These are phyloP conservation scores for Bombyx huttoni DNA, from an alignment of 2,888 invertebrate genomes.

Conservation along the genomic window DNA sequence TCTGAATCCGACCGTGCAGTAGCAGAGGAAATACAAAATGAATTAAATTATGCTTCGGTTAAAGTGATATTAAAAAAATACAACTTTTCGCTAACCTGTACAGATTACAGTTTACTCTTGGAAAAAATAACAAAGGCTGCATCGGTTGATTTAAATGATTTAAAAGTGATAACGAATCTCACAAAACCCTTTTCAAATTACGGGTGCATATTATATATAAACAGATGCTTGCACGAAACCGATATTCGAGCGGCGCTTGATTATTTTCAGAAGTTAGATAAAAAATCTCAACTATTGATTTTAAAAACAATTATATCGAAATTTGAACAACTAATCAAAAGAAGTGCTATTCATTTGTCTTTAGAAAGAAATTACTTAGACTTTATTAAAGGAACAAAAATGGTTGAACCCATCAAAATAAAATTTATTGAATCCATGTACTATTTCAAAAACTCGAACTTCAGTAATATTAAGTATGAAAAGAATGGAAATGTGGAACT, in stretches of 20 bases:
- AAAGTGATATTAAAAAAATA: conserved; percentile 62
- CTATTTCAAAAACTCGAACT: conserved; percentile 44
- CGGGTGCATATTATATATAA: conserved; percentile 44
- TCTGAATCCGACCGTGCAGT: conserved; percentile 41
- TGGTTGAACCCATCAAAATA: conserved; percentile 33
- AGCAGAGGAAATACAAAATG: conserved; percentile 51
- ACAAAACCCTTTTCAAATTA: conserved; percentile 38
- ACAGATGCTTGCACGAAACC: conserved; percentile 48
- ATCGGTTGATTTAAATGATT: conserved; percentile 41
- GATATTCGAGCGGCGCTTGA: conserved; percentile 46
- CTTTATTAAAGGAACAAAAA: conserved; percentile 51
- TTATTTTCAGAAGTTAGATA: conserved; percentile 37
- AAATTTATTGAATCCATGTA: conserved; percentile 45
- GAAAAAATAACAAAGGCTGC: conserved; percentile 44
- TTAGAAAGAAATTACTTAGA: conserved; percentile 59
- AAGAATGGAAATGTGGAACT: not conserved
- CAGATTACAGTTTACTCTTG: conserved; percentile 47
- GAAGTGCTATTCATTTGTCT: conserved; percentile 19
- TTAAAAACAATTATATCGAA: conserved; percentile 41
- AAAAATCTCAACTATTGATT: conserved; percentile 34
- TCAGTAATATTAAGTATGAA: not conserved
- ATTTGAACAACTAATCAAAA: conserved; percentile 51
- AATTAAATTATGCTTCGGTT: conserved; percentile 54
- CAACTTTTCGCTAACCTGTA: conserved; percentile 50
- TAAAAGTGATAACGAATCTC: conserved; percentile 41